Evolutionary conservation across 1,140 invertebrate species (phyloP), one percentile per base, ranked within the genome.

Genomic region (Leptonema lineaticorne): DNA sequence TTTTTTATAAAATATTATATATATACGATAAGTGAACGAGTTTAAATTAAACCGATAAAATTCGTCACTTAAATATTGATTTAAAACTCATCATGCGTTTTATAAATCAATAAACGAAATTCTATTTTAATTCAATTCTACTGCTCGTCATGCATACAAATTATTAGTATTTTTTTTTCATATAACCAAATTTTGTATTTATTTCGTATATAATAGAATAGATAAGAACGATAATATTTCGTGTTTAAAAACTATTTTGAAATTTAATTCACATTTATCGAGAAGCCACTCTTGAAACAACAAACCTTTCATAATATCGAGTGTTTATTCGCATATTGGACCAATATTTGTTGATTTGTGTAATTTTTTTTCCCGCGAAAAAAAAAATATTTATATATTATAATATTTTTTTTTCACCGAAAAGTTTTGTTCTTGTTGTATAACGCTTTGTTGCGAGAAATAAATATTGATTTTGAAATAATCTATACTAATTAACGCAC

Each of bases 401-500:
- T 24, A 53, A 11, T 26, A 22, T 22, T 53, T 45, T 14, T n/a
- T 14, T 45, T 53, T 24, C 22, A 53, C 4, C 1, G 27, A 26
- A 11, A 11, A 11, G 24, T 24, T 53, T 53, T 53, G 50, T 53
- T 53, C 50, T 53, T 22, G 18, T 50, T 50, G 46, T 50, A 50
- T 22, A 50, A 50, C 46, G 11, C 7, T 18, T 22, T 14, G 27
- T 53, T 26, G 50, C 50, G 50, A 53, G 24, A 53, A 26, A 9
- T 53, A 53, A 53, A 53, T 53, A 53, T 53, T 53, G 50, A 11
- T 53, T 53, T 53, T 26, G 1, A 26, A 53, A 53, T 53, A 26
- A 53, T 53, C 50, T 26, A 26, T 53, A 26, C 22, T 53, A 14
- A 53, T 53, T 53, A 11, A 53, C 50, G 1, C 20, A 24, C 50